Base-by-base conservation (phyloP, 2,113 vertebrate genomes). In the Psilopsiagon aurifrons region DNA sequence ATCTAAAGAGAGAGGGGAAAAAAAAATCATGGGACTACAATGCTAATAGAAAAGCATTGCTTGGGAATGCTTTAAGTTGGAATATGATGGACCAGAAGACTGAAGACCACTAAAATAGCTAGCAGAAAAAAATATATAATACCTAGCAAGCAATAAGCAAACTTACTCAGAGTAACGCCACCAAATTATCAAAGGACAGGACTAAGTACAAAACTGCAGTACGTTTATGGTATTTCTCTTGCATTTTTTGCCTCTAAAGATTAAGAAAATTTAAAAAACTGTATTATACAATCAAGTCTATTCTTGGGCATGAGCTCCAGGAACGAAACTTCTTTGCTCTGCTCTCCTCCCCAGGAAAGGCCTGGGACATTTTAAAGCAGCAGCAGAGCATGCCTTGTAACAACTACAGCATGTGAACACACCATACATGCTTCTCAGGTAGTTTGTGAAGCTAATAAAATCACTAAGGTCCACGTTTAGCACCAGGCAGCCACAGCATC, bases 351-450 rank as follows among this genome's bases (percentile, higher is more conserved):
- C 6, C 59, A 10, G 39, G 41, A 84, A 95, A 83, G 49, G 6
- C 62, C 25, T 60, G 33, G 33, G n/a, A 55, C 13, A 35, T 55
- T 86, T 84, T 23, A 43, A 41, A 70, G 17, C 28, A 18, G 18
- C n/a, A 91, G 20, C 13, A 89, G 62, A 91, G 24, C 23, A 74
- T 33, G 18, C 39, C 20, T 67, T 15, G 10, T 14, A 29, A 31
- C 4, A 5, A 6, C 18, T 63, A 22, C 0, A 35, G 13, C 1
- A 8, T 2, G 7, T 29, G 28, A 92, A 35, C 14, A n/a, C 12
- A 23, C 5, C 8, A 13, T 3, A 49, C 2, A 31, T 7, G 10
- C 5, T 89, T 86, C 92, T 47, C 27, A n/a, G 64, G 23, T 20
- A 39, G n/a, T 23, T 10, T 52, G 11, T 24, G 64, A 71, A 68